A percentile compares a stretch with the other conserved stretches of the same genome.
Evolutionary conservation across 2,797 vertebrate species (phyloP).

Genomic region (Dromococcyx pavoninus): DNA sequence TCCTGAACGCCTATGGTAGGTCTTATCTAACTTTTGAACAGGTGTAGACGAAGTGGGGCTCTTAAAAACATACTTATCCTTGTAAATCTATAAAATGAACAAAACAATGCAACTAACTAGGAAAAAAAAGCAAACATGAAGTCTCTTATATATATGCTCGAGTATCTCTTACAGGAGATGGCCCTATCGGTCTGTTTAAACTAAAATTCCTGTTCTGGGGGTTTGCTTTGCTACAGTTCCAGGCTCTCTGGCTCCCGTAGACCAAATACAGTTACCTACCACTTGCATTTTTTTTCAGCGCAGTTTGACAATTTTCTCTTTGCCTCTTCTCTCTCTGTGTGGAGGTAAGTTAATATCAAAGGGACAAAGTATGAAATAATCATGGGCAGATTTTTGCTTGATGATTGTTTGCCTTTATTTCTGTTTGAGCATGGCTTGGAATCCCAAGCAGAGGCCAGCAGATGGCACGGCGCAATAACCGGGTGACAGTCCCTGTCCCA

Average conservation of each 20-base stretch:
- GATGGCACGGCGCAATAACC: not conserved
- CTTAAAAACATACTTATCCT: not conserved
- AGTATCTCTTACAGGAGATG: not conserved
- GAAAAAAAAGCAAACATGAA: not conserved
- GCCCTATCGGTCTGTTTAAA: not conserved
- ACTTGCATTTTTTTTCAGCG: not conserved
- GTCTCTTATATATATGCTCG: not conserved
- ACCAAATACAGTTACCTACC: not conserved
- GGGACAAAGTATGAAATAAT: not conserved
- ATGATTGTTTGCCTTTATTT: not conserved
- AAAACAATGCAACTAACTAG: not conserved
- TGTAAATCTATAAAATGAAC: not conserved
- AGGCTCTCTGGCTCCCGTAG: not conserved
- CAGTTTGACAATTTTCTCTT: not conserved
- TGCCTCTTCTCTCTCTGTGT: not conserved
- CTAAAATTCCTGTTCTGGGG: not conserved
- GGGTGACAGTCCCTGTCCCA: not conserved
- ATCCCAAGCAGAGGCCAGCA: fast-evolving
- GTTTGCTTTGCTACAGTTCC: not conserved
- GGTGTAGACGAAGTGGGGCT: fast-evolving
- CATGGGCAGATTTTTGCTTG: not conserved
- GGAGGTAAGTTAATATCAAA: not conserved
- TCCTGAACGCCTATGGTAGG: not conserved
- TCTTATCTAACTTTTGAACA: not conserved
- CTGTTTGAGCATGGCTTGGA: not conserved